Evolutionary conservation across 2,113 vertebrate genomes (phyloP).

Genomic region (Hippocampus comes): DNA sequence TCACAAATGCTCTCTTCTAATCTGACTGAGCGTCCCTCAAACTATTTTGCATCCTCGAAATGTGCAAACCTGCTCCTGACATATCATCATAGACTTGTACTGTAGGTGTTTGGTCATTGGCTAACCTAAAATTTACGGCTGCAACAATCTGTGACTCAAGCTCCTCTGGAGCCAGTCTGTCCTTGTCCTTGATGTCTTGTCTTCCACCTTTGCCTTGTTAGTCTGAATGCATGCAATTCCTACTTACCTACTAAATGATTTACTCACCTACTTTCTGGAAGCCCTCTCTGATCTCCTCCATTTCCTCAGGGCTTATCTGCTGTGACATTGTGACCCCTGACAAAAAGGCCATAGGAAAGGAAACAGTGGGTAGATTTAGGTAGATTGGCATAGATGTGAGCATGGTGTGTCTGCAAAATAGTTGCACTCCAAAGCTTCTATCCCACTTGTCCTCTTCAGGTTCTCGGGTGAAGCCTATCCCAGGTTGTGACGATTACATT

Average conservation of each 20-base stretch:
- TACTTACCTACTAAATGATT: background rate
- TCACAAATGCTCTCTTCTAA: too few relatives aligned
- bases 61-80: too few relatives aligned
- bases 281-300: slow-evolving; percentile 83
- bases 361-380: background rate
- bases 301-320: slow-evolving; percentile 68
- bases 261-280: slow-evolving; percentile 88
- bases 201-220: background rate
- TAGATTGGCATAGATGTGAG: background rate
- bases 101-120: too few relatives aligned
- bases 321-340: slow-evolving; percentile 47
- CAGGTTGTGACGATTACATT: too few relatives aligned
- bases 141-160: too few relatives aligned
- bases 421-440: background rate
- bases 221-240: background rate
- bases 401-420: background rate
- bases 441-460: background rate
- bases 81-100: too few relatives aligned
- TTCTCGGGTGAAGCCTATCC: too few relatives aligned
- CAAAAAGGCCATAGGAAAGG: background rate
- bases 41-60: too few relatives aligned
- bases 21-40: too few relatives aligned
- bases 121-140: too few relatives aligned
- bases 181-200: background rate
- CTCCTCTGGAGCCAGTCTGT: too few relatives aligned